Evolutionary conservation across 2,888 invertebrate species (phyloP), one percentile per base, ranked within the genome.

Genomic region (Psylliodes chrysocephalus): DNA sequence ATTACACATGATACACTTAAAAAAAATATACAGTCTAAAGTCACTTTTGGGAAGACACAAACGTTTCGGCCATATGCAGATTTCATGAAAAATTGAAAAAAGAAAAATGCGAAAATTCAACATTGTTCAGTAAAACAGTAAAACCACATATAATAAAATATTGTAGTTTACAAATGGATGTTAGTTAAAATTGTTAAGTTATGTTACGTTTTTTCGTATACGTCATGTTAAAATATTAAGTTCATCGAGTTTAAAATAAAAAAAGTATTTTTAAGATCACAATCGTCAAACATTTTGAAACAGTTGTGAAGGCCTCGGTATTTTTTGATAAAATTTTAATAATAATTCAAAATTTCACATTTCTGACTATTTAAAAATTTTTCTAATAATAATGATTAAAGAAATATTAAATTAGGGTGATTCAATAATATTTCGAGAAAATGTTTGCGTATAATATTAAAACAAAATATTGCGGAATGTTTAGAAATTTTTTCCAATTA

Each of bases 31-130:
- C 55, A 63, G 62, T 67, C 67, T 66, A 74, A 73, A 78, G 80
- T 80, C 80, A 80, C 80, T 80, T 80, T 80, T 80, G 80, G 80
- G 80, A n/a, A 80, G 78, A 79, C 71, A 76, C 72, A 76, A 71
- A 79, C 67, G 4, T 79, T 78, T 78, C 71, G 79, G 78, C 72
- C 76, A 60, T 73, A 67, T n/a, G n/a, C 75, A 73, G n/a, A n/a
- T n/a, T n/a, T n/a, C n/a, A n/a, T n/a, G n/a, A n/a, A n/a, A n/a
- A n/a, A n/a, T n/a, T n/a, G 67, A 71, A 62, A 72, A 66, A 71
- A 66, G 30, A 60, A 70, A 71, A 71, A 67, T 66, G 70, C 71
- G 71, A 72, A 75, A 77, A 73, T 72, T 66, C 67, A 62, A 64
- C 64, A 59, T 64, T 64, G 54, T 67, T 68, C 64, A 67, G 73